Conservation (phyloP, 2,797 vertebrate species). For the Tamandua tetradactyla region DNA sequence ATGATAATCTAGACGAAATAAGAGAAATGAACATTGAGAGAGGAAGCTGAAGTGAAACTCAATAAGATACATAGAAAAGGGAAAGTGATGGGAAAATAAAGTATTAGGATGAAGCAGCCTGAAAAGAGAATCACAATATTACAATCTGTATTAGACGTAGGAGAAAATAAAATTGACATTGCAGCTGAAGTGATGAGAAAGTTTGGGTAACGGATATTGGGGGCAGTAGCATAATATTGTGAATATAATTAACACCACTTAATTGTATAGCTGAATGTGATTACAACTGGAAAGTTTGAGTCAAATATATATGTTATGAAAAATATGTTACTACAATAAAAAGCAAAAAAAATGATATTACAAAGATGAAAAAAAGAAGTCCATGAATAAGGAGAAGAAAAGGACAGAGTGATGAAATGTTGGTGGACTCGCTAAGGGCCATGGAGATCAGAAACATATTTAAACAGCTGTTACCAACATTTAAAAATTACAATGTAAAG, state of each 20-base stretch:
- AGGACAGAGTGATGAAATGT: not conserved
- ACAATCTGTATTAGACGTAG: not conserved
- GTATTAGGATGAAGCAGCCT: not conserved
- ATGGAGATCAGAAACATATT: not conserved
- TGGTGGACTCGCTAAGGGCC: not conserved
- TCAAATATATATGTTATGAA: no score
- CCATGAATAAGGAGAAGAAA: not conserved
- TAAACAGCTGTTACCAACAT: conserved; percentile 1
- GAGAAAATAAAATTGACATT: conserved; percentile 13
- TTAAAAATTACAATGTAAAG: not conserved
- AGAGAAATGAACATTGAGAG: not conserved
- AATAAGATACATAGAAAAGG: not conserved
- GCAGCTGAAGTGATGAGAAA: no score
- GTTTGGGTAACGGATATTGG: no score
- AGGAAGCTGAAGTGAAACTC: not conserved
- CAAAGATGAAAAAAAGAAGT: not conserved
- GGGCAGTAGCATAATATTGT: no score
- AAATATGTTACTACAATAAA: no score
- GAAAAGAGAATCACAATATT: conserved; percentile 37
- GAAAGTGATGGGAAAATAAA: not conserved
- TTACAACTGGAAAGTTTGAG: no score
- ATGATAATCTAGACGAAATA: not conserved
- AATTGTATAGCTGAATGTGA: no score
- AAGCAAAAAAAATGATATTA: not conserved
- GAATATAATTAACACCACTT: no score